phyloP scores from a whole-genome alignment of 2,797 vertebrate genomes.

The Pseudochaenichthys georgianus region DNA sequence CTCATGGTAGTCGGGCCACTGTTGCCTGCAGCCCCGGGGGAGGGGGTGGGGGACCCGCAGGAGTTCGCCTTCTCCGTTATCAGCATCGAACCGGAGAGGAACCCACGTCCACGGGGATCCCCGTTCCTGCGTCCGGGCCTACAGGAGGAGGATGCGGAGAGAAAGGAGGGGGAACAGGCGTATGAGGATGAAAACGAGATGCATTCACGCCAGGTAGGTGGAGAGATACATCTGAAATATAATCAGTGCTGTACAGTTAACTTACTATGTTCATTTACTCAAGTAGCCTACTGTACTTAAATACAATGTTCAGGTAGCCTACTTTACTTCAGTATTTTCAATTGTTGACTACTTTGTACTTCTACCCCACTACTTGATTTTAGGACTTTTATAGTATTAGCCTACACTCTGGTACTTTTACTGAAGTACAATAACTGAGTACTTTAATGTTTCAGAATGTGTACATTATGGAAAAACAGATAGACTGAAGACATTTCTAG shows the following conservation, averaged over 20 bases:
- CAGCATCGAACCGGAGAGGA: conserved; percentile 75
- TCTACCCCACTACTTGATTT: too few relatives aligned
- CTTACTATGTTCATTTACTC: too few relatives aligned
- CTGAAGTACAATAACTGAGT: too few relatives aligned
- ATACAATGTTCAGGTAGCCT: too few relatives aligned
- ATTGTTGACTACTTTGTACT: too few relatives aligned
- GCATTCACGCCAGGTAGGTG: conserved; percentile 66
- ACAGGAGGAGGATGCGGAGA: conserved; percentile 24
- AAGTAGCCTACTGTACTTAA: too few relatives aligned
- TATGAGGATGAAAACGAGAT: conserved; percentile 80
- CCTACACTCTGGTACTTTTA: too few relatives aligned
- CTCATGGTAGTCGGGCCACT: conserved; percentile 65
- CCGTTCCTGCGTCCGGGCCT: conserved; percentile 24
- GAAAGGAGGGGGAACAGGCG: conserved; percentile 26
- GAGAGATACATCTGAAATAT: not conserved
- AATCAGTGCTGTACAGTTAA: not conserved
- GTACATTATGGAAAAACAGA: not conserved
- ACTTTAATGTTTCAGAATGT: not conserved
- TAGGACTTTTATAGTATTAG: too few relatives aligned
- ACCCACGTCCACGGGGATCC: conserved; percentile 7
- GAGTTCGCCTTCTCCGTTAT: conserved; percentile 75
- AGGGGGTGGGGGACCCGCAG: conserved; percentile 6
- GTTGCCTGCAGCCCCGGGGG: conserved; percentile 37
- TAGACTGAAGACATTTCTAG: too few relatives aligned
- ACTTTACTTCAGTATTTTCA: too few relatives aligned